These are phyloP conservation scores for Aldabrachelys gigantea DNA, from an alignment of 2,113 vertebrate species.

Conservation along the genomic window DNA sequence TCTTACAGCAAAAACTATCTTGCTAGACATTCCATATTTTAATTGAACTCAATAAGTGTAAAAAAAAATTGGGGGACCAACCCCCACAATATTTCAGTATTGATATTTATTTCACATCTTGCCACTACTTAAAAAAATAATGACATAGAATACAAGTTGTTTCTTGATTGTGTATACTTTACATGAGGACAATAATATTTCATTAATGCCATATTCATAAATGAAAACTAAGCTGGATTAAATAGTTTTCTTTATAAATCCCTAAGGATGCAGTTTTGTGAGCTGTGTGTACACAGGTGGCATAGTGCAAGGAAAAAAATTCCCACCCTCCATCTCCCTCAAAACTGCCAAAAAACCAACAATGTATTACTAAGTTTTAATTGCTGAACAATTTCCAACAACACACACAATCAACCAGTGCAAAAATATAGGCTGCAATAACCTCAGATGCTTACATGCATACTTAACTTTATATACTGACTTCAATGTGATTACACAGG, in stretches of 20 bases:
- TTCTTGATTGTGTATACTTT: not conserved
- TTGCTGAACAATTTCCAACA: not conserved
- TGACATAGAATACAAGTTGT: not conserved
- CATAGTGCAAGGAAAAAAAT: not conserved
- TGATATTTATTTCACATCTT: not conserved
- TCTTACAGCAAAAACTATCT: constrained; percentile 1
- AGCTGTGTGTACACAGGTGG: fast-evolving
- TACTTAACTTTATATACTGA: not conserved
- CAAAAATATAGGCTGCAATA: not conserved
- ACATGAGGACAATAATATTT: not conserved
- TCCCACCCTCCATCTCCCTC: not conserved
- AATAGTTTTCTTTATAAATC: not conserved
- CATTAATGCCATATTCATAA: not conserved
- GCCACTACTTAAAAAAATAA: not conserved
- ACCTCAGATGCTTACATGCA: not conserved
- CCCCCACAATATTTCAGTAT: not conserved
- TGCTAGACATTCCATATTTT: not conserved
- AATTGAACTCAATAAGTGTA: not conserved
- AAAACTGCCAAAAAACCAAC: not conserved
- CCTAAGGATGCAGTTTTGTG: not conserved
- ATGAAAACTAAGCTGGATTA: not conserved
- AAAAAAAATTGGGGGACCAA: not conserved
- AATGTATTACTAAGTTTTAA: not conserved
- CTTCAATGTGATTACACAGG: not conserved
- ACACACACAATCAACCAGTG: not conserved